Base-by-base conservation (phyloP, 2,797 vertebrate species). In the Triplophysa yarkandensis region DNA sequence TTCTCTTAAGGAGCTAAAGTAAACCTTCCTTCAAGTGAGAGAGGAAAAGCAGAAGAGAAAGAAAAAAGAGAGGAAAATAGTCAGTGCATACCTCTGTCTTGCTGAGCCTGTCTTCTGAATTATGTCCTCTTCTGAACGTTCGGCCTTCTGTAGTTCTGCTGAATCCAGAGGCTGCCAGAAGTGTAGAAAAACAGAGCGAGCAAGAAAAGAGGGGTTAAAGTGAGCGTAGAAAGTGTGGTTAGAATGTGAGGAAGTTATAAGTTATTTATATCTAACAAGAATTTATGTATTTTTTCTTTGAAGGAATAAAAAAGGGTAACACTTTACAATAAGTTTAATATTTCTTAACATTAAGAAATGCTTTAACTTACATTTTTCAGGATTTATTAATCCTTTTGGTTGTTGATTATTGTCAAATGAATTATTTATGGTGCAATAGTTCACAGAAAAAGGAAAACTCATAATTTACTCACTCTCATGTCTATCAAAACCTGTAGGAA, bases 41-140 rank as follows among this genome's bases (percentile, higher is more conserved):
- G 85, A 83, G 79, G 81, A 78, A 85, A 81, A 73, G 74, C 69
- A 71, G 25, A 60, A 70, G 80, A 83, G 84, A 83, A 82, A 88
- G 77, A 89, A 95, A 91, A 83, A 76, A 4, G n/a, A 46, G 62
- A 81, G 75, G 68, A 72, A 76, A 81, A 80, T 76, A 65, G 68
- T 78, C 84, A 78, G 80, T 84, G 88, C 91, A 93, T 92, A 89
- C 93, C 92, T 90, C 90, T 88, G 86, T 90, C 90, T 91, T 88
- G 88, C 81, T 85, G 85, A 89, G 86, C 81, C 83, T 92, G 85
- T 87, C 90, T 89, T 87, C 88, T 90, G 87, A 91, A 91, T 82
- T 89, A 87, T 86, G 86, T 90, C 86, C 87, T 90, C 83, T 79
- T 64, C 25, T 48, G 41, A 70, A 89, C 84, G 86, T 88, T 85